These are phyloP conservation scores for Euzophera pinguis DNA, from an alignment of 2,888 invertebrate genomes.

Conservation along the genomic window DNA sequence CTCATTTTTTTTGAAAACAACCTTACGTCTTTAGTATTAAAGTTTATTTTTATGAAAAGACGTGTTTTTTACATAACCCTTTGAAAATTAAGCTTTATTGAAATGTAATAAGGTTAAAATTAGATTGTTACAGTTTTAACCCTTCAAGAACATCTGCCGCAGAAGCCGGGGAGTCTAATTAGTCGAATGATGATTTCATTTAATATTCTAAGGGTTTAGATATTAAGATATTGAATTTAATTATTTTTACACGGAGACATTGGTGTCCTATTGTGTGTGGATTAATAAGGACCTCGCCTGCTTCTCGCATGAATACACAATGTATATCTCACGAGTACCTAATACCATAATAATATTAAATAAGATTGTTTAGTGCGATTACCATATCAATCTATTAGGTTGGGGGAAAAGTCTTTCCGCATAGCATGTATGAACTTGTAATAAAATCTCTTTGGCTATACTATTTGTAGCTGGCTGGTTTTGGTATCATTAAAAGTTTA, in stretches of 20 bases:
- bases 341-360: no score
- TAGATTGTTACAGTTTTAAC: constrained; percentile 5
- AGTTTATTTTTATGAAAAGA: neutral
- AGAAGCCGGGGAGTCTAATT: constrained; percentile 38
- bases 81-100: neutral
- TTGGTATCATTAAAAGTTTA: no score
- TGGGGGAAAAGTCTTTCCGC: no score
- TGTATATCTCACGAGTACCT: no score
- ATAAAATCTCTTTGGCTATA: no score
- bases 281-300: no score
- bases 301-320: no score
- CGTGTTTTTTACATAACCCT: neutral
- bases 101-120: neutral
- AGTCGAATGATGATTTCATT: constrained; percentile 37
- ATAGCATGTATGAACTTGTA: no score
- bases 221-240: constrained; percentile 21
- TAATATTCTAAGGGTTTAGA: constrained; percentile 28
- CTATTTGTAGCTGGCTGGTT: no score
- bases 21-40: neutral
- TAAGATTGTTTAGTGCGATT: no score
- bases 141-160: constrained; percentile 31
- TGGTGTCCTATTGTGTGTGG: no score
- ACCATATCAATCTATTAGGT: no score
- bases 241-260: constrained; percentile 8
- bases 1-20: neutral